Evolutionary conservation across 2,797 vertebrate species (phyloP), one percentile per base, ranked within the genome.

Genomic region (Anabacerthia variegaticeps): DNA sequence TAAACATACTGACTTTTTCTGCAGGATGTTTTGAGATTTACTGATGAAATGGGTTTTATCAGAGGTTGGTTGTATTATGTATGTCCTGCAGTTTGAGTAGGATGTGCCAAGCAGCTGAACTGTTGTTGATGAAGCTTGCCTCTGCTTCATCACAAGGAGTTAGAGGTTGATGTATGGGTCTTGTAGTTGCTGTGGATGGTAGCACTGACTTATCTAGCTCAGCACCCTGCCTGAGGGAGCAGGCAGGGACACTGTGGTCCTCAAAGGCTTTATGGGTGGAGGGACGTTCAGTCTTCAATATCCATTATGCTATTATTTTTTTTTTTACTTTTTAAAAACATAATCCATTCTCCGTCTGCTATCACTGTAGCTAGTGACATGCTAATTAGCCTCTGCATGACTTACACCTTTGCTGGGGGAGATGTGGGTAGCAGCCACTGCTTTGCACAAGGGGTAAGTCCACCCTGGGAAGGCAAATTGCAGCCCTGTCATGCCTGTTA

Each of bases 141-240:
- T 81, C 39, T 77, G 41, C 54, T 81, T 66, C 15, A 4, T 86
- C 4, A 6, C 1, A 4, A 59, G 48, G 73, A 67, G 21, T 68
- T 68, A 69, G 74, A 62, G 51, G 34, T 73, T 59, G 77, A 23
- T 23, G 8, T 54, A 7, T 49, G 26, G 63, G 6, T 86, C 39
- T 81, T 4, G 1, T 8, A 44, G 52, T 63, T 0, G 0, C 20
- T 2, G 2, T 39, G 59, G 43, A 39, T 75, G 49, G 36, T 52
- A 67, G 51, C 72, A 41, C 27, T 61, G 55, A n/a, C 44, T 39
- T 85, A 36, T 59, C 23, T 48, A 37, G 41, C 66, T 88, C 46
- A 66, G 36, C 36, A 61, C 8, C 41, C 32, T 76, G 23, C 49
- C 72, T 85, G 59, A 66, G 36, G 55, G 34, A 75, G 34, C 46